Conservation (phyloP, 2,113 vertebrate genomes). For the Xyrauchen texanus region DNA sequence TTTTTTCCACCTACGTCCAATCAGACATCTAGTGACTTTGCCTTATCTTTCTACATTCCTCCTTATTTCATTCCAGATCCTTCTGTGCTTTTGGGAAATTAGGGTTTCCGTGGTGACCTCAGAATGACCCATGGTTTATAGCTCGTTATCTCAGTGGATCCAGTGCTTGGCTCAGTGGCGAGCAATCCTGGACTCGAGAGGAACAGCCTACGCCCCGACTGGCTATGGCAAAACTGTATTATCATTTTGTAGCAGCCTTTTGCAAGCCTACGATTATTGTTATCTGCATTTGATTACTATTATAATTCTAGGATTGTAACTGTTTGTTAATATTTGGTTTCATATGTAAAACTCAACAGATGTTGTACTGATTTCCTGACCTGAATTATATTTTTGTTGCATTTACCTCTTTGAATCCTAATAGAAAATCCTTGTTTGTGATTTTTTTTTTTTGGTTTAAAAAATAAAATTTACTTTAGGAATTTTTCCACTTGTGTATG, state of each 20-base stretch:
- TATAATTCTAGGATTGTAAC: slow-evolving; percentile 63
- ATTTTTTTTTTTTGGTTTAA: slow-evolving; percentile 30
- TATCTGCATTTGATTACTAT: slow-evolving; percentile 51
- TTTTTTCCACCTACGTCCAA: too few relatives aligned
- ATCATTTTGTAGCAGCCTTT: slow-evolving; percentile 47
- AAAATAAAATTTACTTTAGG: slow-evolving; percentile 8
- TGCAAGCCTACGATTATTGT: slow-evolving; percentile 49
- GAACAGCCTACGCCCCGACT: slow-evolving; percentile 1
- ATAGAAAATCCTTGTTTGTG: slow-evolving; percentile 4
- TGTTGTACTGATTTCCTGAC: slow-evolving; percentile 49
- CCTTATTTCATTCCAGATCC: slow-evolving; percentile 65
- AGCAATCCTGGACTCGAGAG: slow-evolving; percentile 42
- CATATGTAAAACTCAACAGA: slow-evolving; percentile 58
- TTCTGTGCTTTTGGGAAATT: slow-evolving; percentile 53
- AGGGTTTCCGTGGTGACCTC: slow-evolving; percentile 57
- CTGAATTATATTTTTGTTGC: slow-evolving; percentile 46
- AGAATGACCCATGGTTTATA: slow-evolving; percentile 47
- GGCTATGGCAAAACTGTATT: slow-evolving; percentile 39
- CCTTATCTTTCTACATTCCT: background rate
- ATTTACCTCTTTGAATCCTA: slow-evolving; percentile 30
- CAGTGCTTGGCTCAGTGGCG: slow-evolving; percentile 44
- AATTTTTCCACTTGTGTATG: slow-evolving; percentile 28
- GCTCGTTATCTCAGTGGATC: slow-evolving; percentile 46
- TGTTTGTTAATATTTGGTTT: slow-evolving; percentile 67
- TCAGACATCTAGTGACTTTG: background rate